A percentile compares a stretch with the other conserved stretches of the same genome.
Conservation (phyloP, 2,113 vertebrate genomes). For the Neopipo cinnamomea region DNA sequence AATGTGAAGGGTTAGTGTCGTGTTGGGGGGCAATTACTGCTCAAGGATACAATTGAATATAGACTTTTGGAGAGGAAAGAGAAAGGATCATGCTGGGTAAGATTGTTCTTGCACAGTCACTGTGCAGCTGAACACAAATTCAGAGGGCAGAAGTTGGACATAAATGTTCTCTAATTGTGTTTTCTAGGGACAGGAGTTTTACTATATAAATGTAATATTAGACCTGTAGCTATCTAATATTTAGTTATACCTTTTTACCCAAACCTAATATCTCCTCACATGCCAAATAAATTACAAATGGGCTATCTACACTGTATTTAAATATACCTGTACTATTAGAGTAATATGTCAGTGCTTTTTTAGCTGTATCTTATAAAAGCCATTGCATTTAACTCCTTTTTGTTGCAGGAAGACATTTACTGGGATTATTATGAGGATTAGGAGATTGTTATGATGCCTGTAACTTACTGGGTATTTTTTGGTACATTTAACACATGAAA, state of each 20-base stretch:
- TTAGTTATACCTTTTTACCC: not conserved
- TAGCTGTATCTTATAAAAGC: not conserved
- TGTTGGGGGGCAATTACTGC: too few relatives aligned
- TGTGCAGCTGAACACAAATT: not conserved
- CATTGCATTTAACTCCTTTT: not conserved
- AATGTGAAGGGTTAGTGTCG: not conserved
- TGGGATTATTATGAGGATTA: not conserved
- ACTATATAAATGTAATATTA: not conserved
- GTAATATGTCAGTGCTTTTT: not conserved
- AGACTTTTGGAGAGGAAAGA: fast-evolving
- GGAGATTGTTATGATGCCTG: not conserved
- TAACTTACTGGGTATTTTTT: not conserved
- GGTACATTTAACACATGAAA: not conserved
- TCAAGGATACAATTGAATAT: fast-evolving
- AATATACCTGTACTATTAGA: not conserved
- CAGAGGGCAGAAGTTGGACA: not conserved
- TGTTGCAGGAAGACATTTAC: not conserved
- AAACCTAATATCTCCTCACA: not conserved
- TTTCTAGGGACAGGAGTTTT: not conserved
- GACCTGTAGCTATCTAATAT: not conserved
- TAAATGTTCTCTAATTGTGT: not conserved
- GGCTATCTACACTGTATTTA: not conserved
- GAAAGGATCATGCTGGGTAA: not conserved
- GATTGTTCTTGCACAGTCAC: not conserved
- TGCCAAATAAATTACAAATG: not conserved